Evolutionary conservation across 2,113 vertebrate genomes (phyloP).

Genomic region (Anguilla japonica): DNA sequence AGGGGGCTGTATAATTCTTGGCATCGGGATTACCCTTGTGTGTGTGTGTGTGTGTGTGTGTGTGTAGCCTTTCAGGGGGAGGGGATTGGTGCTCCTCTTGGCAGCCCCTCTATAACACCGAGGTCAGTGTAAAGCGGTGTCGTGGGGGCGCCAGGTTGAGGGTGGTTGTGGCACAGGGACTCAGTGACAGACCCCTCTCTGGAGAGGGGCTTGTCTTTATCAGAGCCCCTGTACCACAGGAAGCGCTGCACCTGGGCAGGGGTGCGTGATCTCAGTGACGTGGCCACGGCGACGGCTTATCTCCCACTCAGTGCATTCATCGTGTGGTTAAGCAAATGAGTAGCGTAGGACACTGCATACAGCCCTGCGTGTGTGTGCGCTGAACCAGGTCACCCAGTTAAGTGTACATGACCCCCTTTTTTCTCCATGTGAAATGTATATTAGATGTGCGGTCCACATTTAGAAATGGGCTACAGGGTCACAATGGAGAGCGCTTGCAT

Average conservation of each 20-base stretch:
- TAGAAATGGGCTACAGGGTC: conserved; percentile 7
- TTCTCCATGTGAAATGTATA: conserved; percentile 31
- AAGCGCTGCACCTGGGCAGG: neutral
- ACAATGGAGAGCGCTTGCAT: conserved; percentile 25
- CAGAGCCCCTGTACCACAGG: neutral
- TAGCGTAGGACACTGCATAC: neutral
- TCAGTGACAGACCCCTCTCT: neutral
- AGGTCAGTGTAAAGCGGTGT: no score
- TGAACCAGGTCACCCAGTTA: conserved; percentile 48
- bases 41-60: no score
- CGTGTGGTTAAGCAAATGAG: no score
- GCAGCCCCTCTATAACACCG: no score
- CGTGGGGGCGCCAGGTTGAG: no score
- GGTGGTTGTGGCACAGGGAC: no score
- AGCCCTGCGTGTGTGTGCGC: conserved; percentile 36
- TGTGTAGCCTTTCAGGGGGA: no score
- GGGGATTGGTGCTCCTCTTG: no score
- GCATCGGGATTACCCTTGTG: no score
- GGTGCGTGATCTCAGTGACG: neutral
- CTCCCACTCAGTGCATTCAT: neutral
- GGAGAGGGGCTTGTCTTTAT: neutral
- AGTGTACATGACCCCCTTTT: conserved; percentile 29
- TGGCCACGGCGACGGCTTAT: neutral
- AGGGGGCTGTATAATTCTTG: no score
- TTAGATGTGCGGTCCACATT: conserved; percentile 38